Evolutionary conservation across 1,140 invertebrate species (phyloP).

Genomic region (Thaumetopoea pityocampa): DNA sequence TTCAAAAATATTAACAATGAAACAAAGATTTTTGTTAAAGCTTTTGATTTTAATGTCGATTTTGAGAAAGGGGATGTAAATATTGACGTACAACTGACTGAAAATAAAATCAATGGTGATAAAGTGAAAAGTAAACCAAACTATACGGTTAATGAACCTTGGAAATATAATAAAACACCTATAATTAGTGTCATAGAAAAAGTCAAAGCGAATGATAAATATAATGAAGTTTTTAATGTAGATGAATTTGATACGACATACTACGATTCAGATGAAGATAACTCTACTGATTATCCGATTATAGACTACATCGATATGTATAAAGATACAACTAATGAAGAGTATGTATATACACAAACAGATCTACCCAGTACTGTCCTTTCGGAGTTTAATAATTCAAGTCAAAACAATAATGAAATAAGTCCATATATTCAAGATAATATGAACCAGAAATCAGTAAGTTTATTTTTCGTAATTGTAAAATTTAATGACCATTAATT

Average conservation of each 20-base stretch:
- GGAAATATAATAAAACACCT: not conserved
- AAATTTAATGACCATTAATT: no score
- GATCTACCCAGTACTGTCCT: constrained; percentile 12
- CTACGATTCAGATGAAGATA: constrained; percentile 38
- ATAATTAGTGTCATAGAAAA: not conserved
- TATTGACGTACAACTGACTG: constrained; percentile 11
- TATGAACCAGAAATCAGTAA: no score
- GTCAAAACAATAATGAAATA: constrained; percentile 9
- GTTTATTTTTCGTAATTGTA: no score
- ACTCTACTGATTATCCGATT: constrained; percentile 52
- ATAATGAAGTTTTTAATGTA: constrained; percentile 34
- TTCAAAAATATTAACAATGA: constrained; percentile 27
- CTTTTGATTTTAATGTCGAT: constrained; percentile 29
- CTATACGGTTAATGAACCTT: not conserved
- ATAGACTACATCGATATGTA: constrained; percentile 62
- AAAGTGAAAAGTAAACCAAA: not conserved
- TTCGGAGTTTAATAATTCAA: not conserved
- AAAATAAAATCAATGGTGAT: not conserved
- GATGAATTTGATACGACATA: constrained; percentile 28
- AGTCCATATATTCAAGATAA: no score
- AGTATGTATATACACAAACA: constrained; percentile 28
- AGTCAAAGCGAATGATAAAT: not conserved
- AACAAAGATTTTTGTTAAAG: constrained; percentile 38
- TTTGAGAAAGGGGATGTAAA: constrained; percentile 12
- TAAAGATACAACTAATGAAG: constrained; percentile 61